Percentiles rank a stretch among this genome's conserved stretches.
Conservation (phyloP, 2,113 vertebrate genomes). For the Cichladusa arquata region DNA sequence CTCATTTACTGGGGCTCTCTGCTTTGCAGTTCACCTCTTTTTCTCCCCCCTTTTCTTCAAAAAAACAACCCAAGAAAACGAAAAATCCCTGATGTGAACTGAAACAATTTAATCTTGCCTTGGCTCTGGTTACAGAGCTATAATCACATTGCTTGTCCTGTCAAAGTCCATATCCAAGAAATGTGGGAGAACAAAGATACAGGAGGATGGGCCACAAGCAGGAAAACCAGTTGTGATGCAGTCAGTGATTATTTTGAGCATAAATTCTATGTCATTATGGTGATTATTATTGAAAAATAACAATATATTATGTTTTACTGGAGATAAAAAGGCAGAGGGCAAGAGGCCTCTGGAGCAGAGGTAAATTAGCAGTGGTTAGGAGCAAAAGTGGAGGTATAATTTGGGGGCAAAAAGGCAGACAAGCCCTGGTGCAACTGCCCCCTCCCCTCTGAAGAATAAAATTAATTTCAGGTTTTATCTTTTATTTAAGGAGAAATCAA, state of each 20-base stretch:
- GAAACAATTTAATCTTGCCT: neutral
- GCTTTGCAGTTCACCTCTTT: neutral
- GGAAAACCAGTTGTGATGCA: neutral
- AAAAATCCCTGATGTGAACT: neutral
- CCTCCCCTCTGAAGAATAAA: constrained; percentile 32
- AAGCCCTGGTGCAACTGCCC: neutral
- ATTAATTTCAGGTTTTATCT: constrained; percentile 71
- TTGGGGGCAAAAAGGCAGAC: constrained; percentile 2
- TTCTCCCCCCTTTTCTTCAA: neutral
- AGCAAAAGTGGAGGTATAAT: neutral
- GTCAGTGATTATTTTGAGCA: neutral
- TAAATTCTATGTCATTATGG: neutral
- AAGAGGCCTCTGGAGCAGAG: neutral
- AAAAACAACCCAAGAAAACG: neutral
- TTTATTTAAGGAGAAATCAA: constrained; percentile 71
- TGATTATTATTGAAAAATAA: neutral
- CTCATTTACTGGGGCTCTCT: neutral
- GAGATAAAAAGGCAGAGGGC: neutral
- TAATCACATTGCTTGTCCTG: neutral
- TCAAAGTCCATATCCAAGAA: neutral
- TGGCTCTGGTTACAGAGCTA: constrained; percentile 8
- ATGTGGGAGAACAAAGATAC: neutral
- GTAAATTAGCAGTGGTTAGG: neutral
- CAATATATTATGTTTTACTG: neutral
- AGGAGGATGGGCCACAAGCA: neutral